These are phyloP conservation scores for Caenorhabditis sinica DNA, from an alignment of 2,888 invertebrate species.

Conservation along the genomic window DNA sequence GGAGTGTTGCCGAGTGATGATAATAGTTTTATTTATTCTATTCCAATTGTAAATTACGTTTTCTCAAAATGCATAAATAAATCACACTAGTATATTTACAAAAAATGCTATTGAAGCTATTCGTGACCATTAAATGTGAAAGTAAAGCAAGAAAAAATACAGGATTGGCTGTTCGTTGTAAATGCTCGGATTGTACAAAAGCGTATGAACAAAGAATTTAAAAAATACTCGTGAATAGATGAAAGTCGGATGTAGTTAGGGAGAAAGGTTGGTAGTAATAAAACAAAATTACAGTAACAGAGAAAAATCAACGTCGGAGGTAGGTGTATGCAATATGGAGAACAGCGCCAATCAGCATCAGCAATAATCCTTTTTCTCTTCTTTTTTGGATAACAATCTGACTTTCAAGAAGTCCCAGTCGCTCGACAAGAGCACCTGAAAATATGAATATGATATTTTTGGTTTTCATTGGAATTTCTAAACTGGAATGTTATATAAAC, in stretches of 20 bases:
- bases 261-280: not conserved
- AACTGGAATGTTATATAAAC: too few relatives aligned
- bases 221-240: constrained; percentile 44
- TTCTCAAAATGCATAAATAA: constrained; percentile 66
- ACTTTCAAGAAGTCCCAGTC: constrained; percentile 49
- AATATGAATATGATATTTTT: not conserved
- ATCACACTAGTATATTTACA: constrained; percentile 25
- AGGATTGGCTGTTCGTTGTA: not conserved
- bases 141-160: constrained; percentile 19
- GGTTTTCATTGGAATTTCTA: not conserved
- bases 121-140: not conserved
- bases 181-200: constrained; percentile 28
- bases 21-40: constrained; percentile 13
- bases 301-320: constrained; percentile 37
- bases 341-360: constrained; percentile 57
- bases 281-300: not conserved
- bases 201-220: constrained; percentile 5
- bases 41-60: constrained; percentile 34
- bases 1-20: constrained; percentile 37
- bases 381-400: constrained; percentile 56
- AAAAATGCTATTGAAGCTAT: constrained; percentile 2
- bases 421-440: constrained; percentile 50
- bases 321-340: constrained; percentile 57
- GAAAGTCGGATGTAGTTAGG: constrained; percentile 31
- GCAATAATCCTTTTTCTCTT: constrained; percentile 42